These are phyloP conservation scores for Aspidoscelis tigris DNA, from an alignment of 2,113 vertebrate species.

Conservation along the genomic window DNA sequence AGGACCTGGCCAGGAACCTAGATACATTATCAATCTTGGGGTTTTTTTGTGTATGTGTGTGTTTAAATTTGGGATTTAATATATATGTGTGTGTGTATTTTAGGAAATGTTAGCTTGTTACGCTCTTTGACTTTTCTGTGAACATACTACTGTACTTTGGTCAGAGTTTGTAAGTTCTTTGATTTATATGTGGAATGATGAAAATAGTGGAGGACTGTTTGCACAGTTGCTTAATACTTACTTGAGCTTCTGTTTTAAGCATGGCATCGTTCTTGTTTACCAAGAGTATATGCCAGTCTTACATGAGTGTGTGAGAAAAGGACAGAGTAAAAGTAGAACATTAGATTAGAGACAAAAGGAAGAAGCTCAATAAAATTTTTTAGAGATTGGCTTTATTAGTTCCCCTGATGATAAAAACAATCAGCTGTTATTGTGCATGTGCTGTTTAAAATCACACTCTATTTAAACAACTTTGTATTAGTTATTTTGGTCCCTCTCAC, in stretches of 20 bases:
- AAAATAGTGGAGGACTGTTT: background rate
- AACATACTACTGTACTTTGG: background rate
- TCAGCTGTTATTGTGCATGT: background rate
- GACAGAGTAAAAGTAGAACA: background rate
- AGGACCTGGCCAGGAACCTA: conserved; percentile 80
- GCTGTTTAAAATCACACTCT: background rate
- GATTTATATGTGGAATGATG: conserved; percentile 12
- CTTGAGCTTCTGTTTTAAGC: background rate
- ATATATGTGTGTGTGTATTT: background rate
- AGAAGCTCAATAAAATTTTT: background rate
- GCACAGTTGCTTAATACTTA: conserved; percentile 16
- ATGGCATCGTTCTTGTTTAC: background rate
- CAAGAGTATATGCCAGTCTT: background rate
- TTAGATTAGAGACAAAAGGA: background rate
- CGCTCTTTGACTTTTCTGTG: background rate
- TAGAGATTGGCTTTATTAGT: background rate
- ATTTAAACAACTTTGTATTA: background rate
- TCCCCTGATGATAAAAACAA: background rate
- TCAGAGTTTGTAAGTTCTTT: background rate
- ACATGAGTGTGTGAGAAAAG: background rate
- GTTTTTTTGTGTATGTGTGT: conserved; percentile 12
- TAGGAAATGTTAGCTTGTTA: background rate
- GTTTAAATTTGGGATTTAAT: too few relatives aligned
- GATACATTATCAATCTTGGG: conserved; percentile 74
- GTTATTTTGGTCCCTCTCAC: background rate